phyloP scores from a whole-genome alignment of 2,113 vertebrate species.

The Noturus placidus region DNA sequence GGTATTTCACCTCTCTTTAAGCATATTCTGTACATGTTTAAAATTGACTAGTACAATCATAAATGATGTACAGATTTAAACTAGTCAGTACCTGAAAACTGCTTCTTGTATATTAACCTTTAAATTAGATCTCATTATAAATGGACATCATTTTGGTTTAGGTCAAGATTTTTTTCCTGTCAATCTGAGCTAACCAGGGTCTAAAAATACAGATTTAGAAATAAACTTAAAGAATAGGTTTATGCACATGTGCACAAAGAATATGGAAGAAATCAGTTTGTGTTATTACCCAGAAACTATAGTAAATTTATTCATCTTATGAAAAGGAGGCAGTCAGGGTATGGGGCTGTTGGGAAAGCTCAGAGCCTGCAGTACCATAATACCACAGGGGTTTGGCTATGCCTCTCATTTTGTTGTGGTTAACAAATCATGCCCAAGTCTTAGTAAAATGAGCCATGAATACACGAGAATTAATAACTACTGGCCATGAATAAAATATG shows the following conservation, averaged over 20 bases:
- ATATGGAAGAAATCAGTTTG: neutral
- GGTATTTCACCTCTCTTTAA: constrained; percentile 52
- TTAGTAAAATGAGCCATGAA: constrained; percentile 48
- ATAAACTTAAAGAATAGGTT: neutral
- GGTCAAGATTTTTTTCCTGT: neutral
- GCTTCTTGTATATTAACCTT: neutral
- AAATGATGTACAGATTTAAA: neutral
- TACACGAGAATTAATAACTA: constrained; percentile 52
- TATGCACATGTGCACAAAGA: neutral
- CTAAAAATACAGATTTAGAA: neutral
- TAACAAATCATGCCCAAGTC: constrained; percentile 50
- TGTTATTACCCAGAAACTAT: neutral
- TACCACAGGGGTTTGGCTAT: constrained; percentile 19
- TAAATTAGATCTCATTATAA: neutral
- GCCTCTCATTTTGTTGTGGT: constrained; percentile 44
- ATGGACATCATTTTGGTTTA: neutral
- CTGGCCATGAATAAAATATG: constrained; percentile 59
- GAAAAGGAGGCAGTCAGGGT: neutral
- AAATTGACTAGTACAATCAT: too few relatives aligned
- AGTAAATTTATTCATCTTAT: constrained; percentile 13
- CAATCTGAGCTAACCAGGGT: neutral
- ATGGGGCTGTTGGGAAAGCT: constrained; percentile 13
- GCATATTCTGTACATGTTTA: neutral
- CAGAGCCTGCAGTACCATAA: neutral
- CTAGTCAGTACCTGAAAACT: neutral